Evolutionary conservation across 2,113 vertebrate species (phyloP).

Genomic region (Psophia crepitans): DNA sequence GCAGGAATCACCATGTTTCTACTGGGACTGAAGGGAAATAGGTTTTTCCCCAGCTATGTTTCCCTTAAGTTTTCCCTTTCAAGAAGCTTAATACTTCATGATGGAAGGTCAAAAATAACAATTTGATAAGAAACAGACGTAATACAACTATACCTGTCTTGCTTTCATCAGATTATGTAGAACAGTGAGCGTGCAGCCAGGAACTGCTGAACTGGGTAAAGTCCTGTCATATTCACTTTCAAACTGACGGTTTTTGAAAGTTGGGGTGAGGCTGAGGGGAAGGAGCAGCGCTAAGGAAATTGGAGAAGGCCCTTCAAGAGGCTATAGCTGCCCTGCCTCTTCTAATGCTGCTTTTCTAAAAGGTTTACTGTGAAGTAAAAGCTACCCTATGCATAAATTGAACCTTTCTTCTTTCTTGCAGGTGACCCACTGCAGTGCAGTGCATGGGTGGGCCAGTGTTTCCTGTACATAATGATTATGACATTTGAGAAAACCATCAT

Average conservation of each 20-base stretch:
- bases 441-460: conserved; percentile 94
- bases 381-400: background rate
- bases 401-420: conserved; percentile 52
- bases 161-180: background rate
- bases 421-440: conserved; percentile 92
- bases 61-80: background rate
- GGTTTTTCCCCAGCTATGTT: background rate
- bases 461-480: conserved; percentile 97
- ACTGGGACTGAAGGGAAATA: background rate
- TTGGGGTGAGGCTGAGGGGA: background rate
- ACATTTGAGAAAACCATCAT: conserved; percentile 95
- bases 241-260: background rate
- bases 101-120: background rate
- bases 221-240: background rate
- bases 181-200: background rate
- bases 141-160: background rate
- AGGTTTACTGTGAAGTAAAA: background rate
- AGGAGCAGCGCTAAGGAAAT: background rate
- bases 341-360: background rate
- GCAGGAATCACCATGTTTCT: background rate
- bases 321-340: background rate
- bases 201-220: background rate
- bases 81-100: background rate
- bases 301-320: background rate
- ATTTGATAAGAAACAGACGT: background rate